Percentiles rank a stretch among this genome's conserved stretches.
Evolutionary conservation across 2,888 invertebrate genomes (phyloP).

Genomic region (Acleris sparsana): DNA sequence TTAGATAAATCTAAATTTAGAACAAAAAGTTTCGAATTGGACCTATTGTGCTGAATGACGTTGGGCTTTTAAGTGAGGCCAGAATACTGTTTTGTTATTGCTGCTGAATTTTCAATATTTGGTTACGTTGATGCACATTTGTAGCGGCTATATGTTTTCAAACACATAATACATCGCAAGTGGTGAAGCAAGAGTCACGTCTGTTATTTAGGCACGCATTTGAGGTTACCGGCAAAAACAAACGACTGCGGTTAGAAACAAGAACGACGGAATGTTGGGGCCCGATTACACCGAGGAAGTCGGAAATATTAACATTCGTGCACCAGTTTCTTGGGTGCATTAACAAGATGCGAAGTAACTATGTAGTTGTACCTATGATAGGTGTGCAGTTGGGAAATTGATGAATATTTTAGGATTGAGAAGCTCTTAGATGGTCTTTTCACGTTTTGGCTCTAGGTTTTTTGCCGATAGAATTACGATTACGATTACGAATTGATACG

Average conservation of each 20-base stretch:
- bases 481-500: too few relatives aligned
- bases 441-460: too few relatives aligned
- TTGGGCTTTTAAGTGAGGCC: background rate
- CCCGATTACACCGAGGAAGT: constrained; percentile 12
- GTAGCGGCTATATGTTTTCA: background rate
- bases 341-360: too few relatives aligned
- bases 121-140: too few relatives aligned
- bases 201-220: constrained; percentile 48
- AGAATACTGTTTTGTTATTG: background rate
- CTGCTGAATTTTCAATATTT: background rate
- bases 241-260: constrained; percentile 45
- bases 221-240: constrained; percentile 52
- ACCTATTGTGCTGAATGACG: too few relatives aligned
- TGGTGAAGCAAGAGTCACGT: constrained; percentile 31
- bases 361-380: too few relatives aligned
- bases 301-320: constrained; percentile 22
- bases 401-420: too few relatives aligned
- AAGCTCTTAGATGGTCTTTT: too few relatives aligned
- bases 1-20: too few relatives aligned
- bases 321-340: constrained; percentile 25
- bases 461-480: too few relatives aligned
- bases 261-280: constrained; percentile 31
- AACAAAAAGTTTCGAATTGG: too few relatives aligned
- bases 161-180: constrained; percentile 4
- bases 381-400: too few relatives aligned